Base-by-base conservation (phyloP, 2,888 invertebrate species). In the Calliphora vomitoria region DNA sequence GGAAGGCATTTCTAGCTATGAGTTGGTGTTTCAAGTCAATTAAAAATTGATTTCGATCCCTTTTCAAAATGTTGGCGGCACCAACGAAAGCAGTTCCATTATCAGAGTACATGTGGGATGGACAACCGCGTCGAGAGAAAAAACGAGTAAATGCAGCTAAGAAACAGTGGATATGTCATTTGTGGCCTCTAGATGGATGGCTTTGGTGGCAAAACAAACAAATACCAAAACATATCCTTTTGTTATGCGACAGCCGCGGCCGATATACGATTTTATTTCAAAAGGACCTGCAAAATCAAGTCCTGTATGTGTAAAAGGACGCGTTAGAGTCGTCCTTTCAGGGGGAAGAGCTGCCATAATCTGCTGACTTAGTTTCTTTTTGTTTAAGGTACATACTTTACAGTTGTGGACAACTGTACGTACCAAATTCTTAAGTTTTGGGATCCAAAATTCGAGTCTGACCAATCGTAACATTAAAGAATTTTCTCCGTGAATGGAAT, bases 1-100 rank as follows among this genome's bases (percentile, higher is more conserved):
- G 74, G 1, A 25, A 74, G 20, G 11, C 8, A 3, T 25, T 8
- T 47, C 11, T 3, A 47, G 0, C 1, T 15, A 47, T 15, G 4
- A 47, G 47, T 47, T 15, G 15, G 15, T 18, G 35, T 18, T 20
- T 11, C 18, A n/a, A n/a, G 50, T 15, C 8, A 69, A 31, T 44
- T 3, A 47, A 47, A 13, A 47, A 15, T 8, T 69, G 25, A 6
- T 15, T 31, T 10, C 41, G n/a, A 55, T 38, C 38, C 20, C 13
- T 13, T 13, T 55, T 5, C 1, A 38, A 18, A 18, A 25, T 25
- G 25, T 25, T 25, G 25, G 71, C 8, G 0, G 53, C 53, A 10
- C 71, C 71, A 8, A 71, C 55, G 18, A 71, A 71, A 4, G 71
- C 71, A 4, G 71, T 72, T 1, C 71, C 71, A 25, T 72, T 72